These are phyloP conservation scores for Perithous albicinctus DNA, from an alignment of 2,888 invertebrate species.

Conservation along the genomic window DNA sequence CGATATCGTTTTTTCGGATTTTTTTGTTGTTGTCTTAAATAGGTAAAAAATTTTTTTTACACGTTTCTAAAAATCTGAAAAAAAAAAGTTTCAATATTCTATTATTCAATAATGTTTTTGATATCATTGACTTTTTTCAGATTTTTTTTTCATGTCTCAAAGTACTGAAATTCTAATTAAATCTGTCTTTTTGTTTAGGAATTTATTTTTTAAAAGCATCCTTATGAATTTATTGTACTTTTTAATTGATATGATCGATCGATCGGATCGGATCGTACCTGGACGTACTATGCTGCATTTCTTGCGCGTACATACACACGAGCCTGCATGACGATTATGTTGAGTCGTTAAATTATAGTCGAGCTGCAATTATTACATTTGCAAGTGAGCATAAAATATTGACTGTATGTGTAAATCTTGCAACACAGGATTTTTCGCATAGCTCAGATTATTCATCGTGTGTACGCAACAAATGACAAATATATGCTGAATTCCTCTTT, in stretches of 20 bases:
- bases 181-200: no score
- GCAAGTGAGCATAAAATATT: slow-evolving; percentile 11
- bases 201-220: no score
- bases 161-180: no score
- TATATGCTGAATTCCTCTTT: not conserved
- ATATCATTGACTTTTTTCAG: no score
- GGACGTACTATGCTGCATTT: slow-evolving; percentile 13
- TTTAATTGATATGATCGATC: slow-evolving; percentile 1
- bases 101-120: no score
- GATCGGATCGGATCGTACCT: slow-evolving; percentile 26
- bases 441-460: not conserved
- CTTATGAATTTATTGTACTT: no score
- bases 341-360: not conserved
- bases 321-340: not conserved
- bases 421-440: slow-evolving; percentile 7
- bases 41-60: no score
- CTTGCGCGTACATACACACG: not conserved
- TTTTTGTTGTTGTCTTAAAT: no score
- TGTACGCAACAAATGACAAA: not conserved
- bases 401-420: not conserved
- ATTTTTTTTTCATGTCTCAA: no score
- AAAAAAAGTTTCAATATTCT: no score
- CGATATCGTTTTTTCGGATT: no score
- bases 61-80: no score
- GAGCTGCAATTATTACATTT: not conserved